These are phyloP conservation scores for Thaumetopoea pityocampa DNA, from an alignment of 1,140 invertebrate genomes.

Conservation along the genomic window DNA sequence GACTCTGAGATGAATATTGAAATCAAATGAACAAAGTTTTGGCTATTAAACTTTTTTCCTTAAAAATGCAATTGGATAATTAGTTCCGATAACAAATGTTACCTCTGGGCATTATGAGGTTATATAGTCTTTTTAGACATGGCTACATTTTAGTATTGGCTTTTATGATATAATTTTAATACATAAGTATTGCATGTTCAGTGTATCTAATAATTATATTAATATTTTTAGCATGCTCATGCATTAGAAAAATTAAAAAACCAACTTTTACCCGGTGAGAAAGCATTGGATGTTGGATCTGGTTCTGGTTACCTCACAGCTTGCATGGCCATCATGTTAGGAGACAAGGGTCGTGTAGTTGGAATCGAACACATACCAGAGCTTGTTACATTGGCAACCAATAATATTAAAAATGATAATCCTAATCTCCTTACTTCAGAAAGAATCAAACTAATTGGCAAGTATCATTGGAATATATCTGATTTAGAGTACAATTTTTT, in stretches of 20 bases:
- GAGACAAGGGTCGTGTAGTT: constrained; percentile 83
- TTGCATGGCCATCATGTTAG: constrained; percentile 95
- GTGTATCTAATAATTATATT: constrained; percentile 1
- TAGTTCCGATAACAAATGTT: too few relatives aligned
- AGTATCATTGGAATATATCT: constrained; percentile 29
- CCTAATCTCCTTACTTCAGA: constrained; percentile 80
- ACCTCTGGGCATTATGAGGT: too few relatives aligned
- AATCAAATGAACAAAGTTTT: too few relatives aligned
- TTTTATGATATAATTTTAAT: too few relatives aligned
- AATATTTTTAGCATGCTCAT: constrained; percentile 86
- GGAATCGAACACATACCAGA: constrained; percentile 96
- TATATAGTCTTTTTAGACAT: too few relatives aligned
- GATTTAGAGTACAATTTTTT: background rate
- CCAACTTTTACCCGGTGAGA: constrained; percentile 86
- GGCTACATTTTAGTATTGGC: too few relatives aligned
- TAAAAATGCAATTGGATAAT: too few relatives aligned
- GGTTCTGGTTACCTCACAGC: constrained; percentile 96
- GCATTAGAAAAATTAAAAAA: constrained; percentile 92
- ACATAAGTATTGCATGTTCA: too few relatives aligned
- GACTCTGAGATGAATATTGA: too few relatives aligned
- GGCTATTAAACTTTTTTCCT: too few relatives aligned
- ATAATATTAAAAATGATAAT: constrained; percentile 88
- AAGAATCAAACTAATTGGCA: constrained; percentile 83
- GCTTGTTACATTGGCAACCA: constrained; percentile 84
- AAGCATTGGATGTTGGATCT: constrained; percentile 95